A percentile compares a stretch with the other conserved stretches of the same genome.
Conservation (phyloP, 2,797 vertebrate genomes). For the Myotis vivesi region DNA sequence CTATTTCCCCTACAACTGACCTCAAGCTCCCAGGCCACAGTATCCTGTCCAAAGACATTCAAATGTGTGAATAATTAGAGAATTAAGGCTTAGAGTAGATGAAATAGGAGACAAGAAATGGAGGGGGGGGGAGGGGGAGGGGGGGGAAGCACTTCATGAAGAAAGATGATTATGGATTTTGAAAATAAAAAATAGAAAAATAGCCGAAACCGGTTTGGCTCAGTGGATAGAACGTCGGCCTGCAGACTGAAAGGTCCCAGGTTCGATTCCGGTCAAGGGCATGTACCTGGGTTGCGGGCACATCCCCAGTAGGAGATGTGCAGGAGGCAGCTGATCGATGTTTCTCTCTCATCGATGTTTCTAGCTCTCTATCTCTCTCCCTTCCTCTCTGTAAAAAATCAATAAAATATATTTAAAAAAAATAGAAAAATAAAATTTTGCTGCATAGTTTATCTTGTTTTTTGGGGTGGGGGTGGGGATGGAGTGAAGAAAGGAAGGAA, state of each 20-base stretch:
- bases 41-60: not conserved
- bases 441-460: not conserved
- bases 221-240: too few relatives aligned
- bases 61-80: not conserved
- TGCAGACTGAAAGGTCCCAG: too few relatives aligned
- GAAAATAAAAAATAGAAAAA: not conserved
- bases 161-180: not conserved
- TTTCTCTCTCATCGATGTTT: too few relatives aligned
- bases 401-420: too few relatives aligned
- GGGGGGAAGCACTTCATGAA: not conserved
- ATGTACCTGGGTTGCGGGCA: too few relatives aligned
- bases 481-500: too few relatives aligned
- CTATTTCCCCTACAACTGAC: not conserved
- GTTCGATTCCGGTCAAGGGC: too few relatives aligned
- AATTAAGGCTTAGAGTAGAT: not conserved
- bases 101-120: not conserved
- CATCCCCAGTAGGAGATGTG: too few relatives aligned
- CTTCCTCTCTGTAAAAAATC: too few relatives aligned
- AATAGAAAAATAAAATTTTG: not conserved
- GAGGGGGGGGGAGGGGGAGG: fast-evolving
- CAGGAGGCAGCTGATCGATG: too few relatives aligned
- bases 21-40: not conserved
- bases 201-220: too few relatives aligned
- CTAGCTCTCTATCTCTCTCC: too few relatives aligned
- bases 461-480: not conserved